Evolutionary conservation across 2,888 invertebrate species (phyloP), one percentile per base, ranked within the genome.

Genomic region (Cephonodes hylas): DNA sequence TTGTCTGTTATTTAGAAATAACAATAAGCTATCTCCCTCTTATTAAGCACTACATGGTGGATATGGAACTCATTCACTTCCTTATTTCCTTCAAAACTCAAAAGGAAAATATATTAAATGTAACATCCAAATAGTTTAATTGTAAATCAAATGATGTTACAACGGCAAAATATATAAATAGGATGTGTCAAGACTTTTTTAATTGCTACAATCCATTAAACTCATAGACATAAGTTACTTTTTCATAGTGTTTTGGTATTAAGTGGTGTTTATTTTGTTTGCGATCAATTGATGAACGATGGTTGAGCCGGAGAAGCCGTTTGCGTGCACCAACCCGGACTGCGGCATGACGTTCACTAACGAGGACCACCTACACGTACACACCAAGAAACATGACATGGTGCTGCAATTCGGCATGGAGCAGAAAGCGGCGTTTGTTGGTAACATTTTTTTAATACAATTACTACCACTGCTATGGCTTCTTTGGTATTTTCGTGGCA

Each of bases 371-470:
- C 88, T 97, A 31, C 94, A 94, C 45, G 95, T 96, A 0, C 97
- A 97, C 75, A 95, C 94, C 63, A 96, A 95, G 79, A 96, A 96
- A 77, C 97, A 97, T 77, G 96, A 96, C 67, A 96, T 97, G 96
- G 94, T 95, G n/a, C 83, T 98, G 61, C 95, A 96, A 72, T 88
- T 97, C 23, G 95, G 94, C 0, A 80, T 93, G 64, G 93, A 93
- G 62, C 93, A 93, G 64, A 95, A 95, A 77, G 93, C 92, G 38
- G 88, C 84, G 1, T 96, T 95, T 86, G 93, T 95, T 64, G 96
- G 96, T 96, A 56, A 46, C 2, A 1, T 57, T n/a, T 7, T 8
- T 95, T 94, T 84, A n/a, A n/a, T n/a, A 93, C 94, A 64, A 95
- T 95, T 96, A 38, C 1, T 23, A 6, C 15, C n/a, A n/a, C n/a